A percentile compares a stretch with the other conserved stretches of the same genome.
These are phyloP conservation scores for Neogale vison DNA, from an alignment of 2,113 vertebrate genomes.

Conservation along the genomic window DNA sequence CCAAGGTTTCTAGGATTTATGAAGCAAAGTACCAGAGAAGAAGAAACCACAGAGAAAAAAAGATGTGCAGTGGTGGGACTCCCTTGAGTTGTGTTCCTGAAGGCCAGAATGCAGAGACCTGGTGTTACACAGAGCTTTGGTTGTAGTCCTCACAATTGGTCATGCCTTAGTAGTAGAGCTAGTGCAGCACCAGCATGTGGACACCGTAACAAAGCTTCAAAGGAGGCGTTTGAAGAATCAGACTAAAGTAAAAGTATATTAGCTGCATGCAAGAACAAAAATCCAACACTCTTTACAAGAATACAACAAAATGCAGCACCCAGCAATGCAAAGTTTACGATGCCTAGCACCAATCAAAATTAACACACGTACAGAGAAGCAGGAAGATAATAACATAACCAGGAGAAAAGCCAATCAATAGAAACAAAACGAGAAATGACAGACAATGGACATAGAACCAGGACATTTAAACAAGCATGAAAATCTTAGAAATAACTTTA, in stretches of 20 bases:
- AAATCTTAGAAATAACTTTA: not conserved
- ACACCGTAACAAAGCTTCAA: not conserved
- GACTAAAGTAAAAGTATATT: not conserved
- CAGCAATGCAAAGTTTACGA: not conserved
- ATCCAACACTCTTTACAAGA: not conserved
- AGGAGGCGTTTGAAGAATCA: not conserved
- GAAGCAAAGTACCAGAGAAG: not conserved
- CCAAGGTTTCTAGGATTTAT: not conserved
- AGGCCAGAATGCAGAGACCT: not conserved
- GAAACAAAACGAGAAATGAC: not conserved
- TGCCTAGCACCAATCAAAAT: not conserved
- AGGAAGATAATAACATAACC: not conserved
- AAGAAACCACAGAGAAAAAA: not conserved
- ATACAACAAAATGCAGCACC: not conserved
- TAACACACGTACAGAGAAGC: not conserved
- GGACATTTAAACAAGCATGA: not conserved
- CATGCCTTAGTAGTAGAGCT: not conserved
- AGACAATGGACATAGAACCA: not conserved
- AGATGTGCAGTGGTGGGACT: not conserved
- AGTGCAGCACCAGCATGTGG: not conserved
- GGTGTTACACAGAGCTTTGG: not conserved
- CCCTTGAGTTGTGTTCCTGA: not conserved
- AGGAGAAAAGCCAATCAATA: not conserved
- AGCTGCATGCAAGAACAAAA: not conserved
- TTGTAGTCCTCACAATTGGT: not conserved